Base-by-base conservation (phyloP, 2,888 invertebrate species). In the Cephus pygmeus region DNA sequence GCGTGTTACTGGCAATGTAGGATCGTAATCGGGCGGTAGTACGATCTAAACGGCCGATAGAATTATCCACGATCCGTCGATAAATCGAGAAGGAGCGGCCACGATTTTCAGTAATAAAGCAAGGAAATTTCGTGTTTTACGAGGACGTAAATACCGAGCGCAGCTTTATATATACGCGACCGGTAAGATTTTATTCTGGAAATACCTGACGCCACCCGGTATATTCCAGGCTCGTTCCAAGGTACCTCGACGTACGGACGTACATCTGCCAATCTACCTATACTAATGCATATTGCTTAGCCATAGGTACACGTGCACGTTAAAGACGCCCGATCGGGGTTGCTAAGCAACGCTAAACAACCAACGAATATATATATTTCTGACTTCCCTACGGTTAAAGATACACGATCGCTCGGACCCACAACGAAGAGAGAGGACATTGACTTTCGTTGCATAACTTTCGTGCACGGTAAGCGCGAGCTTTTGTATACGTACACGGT, bases 11-110 rank as follows among this genome's bases (percentile, higher is more conserved):
- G 71, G 30, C 31, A 9, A 15, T 30, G 33, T 71, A 9, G 30
- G 30, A 34, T 71, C 71, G 30, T 71, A 23, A 12, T 34, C 15
- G 11, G 3, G 11, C 71, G 30, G 31, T 23, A 71, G 33, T 12
- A 30, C 71, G 71, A 74, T 35, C 34, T 56, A 35, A 74, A 36
- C 68, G 75, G 68, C 75, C 78, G 73, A 78, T 78, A 78, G 78
- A 78, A 78, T 78, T 76, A 75, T 76, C 76, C 76, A 69, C 78
- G 77, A 80, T 75, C 76, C 78, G 79, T 77, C 80, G 80, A 79
- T 82, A 83, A 83, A 83, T 83, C 79, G 81, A 79, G 80, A 77
- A 82, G 40, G 40, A 56, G 82, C 81, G 82, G 69, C 75, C 74
- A 68, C 75, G 34, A 76, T 76, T 78, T 78, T 76, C 76, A 78